Evolutionary conservation across 2,797 vertebrate genomes (phyloP).

Genomic region (Echeneis naucrates): DNA sequence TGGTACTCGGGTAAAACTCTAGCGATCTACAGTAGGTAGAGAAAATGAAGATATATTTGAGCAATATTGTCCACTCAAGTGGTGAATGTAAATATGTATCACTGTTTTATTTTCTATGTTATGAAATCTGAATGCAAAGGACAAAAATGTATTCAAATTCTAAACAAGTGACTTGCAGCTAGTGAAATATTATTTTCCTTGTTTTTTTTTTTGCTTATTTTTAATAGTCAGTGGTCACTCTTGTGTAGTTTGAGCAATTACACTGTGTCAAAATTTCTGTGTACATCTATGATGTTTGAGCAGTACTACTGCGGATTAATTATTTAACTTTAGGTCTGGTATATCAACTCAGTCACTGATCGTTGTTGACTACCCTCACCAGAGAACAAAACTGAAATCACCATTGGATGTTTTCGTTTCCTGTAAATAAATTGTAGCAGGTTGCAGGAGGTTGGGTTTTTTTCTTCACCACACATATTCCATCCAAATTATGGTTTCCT

Average conservation of each 20-base stretch:
- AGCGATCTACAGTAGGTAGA: not conserved
- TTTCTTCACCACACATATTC: constrained; percentile 61
- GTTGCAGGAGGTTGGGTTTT: constrained; percentile 44
- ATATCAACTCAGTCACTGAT: not conserved
- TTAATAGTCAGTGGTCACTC: not conserved
- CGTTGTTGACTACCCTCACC: not conserved
- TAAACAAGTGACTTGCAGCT: not conserved
- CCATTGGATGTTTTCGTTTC: constrained; percentile 59
- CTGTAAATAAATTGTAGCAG: constrained; percentile 42
- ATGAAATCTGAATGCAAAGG: not conserved
- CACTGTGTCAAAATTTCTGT: constrained; percentile 19
- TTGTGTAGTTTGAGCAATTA: constrained; percentile 26
- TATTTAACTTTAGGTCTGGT: not conserved
- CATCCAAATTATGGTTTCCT: constrained; percentile 45
- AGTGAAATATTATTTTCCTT: not conserved
- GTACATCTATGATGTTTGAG: constrained; percentile 35
- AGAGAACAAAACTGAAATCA: constrained; percentile 52
- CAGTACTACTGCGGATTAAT: not conserved
- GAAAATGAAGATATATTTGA: not conserved
- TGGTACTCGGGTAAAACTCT: not conserved
- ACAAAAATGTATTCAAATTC: not conserved
- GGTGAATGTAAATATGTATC: not conserved
- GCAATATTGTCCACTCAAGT: not conserved
- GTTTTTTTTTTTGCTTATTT: accelerated
- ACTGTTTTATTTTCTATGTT: not conserved